Base-by-base conservation (phyloP, 2,113 vertebrate species). In the Columbina picui region DNA sequence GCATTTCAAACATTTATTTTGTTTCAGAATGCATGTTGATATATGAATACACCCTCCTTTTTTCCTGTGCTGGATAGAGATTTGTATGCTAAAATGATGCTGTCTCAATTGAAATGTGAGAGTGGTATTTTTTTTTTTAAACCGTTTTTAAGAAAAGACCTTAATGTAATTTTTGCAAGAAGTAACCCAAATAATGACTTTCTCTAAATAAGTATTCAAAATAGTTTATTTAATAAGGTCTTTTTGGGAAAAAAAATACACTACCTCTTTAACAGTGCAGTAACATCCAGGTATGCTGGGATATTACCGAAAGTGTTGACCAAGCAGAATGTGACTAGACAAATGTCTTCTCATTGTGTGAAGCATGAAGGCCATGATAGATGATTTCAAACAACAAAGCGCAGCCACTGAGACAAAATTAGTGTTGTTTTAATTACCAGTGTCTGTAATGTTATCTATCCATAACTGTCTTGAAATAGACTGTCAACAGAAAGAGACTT, bases 351-450 rank as follows among this genome's bases (percentile, higher is more conserved):
- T 98, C 98, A 96, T 98, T 98, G 98, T 98, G 97, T 97, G 98
- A 98, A 97, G 97, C 97, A 96, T 97, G 97, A 97, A 98, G 98
- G 97, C 98, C 97, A 13, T 98, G 98, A 98, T 98, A 98, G 98
- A 98, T 98, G 98, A 97, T 97, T 97, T 97, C 97, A 94, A 98
- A 98, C 98, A 98, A 98, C 98, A 98, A 98, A 98, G 98, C 94
- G 75, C 98, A 98, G 98, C 98, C 98, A 98, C 97, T 73, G 98
- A 98, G 98, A 98, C 98, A 98, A 98, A 98, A 99, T 99, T 98
- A 98, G 98, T 98, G 98, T 98, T 98, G 98, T 99, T 98, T 99
- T 99, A 98, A 99, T 99, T 98, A 99, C 98, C 98, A 98, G 98
- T 98, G 98, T 98, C 98, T 98, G 98, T 98, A 98, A 98, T 97